These are phyloP conservation scores for Gallinago solitaria DNA, from an alignment of 2,797 vertebrate species.

Conservation along the genomic window DNA sequence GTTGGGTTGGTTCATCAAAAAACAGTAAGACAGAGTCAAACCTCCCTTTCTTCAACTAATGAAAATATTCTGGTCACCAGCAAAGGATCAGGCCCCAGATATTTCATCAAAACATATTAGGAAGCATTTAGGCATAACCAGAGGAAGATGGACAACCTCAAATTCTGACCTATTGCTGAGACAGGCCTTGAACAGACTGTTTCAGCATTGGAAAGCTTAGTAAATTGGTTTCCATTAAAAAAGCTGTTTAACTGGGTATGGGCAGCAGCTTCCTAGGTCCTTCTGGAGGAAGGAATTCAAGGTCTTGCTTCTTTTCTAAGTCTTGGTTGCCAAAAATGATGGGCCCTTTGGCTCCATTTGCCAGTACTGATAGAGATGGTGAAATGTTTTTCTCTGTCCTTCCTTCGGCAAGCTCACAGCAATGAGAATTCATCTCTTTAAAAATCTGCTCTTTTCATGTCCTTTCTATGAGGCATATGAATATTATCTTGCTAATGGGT, in stretches of 20 bases:
- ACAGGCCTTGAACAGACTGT: not conserved
- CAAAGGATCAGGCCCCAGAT: not conserved
- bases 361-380: not conserved
- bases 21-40: not conserved
- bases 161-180: not conserved
- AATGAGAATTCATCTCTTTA: not conserved
- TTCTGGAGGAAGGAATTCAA: not conserved
- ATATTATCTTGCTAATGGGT: slow-evolving; percentile 26
- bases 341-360: not conserved
- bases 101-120: not conserved
- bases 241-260: not conserved
- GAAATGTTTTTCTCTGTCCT: not conserved
- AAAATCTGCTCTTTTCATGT: slow-evolving; percentile 24
- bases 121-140: not conserved
- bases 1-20: not conserved
- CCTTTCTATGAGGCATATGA: slow-evolving; percentile 29
- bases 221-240: not conserved
- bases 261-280: not conserved
- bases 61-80: not conserved
- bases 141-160: not conserved
- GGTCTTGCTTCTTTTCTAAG: not conserved
- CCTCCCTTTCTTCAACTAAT: not conserved
- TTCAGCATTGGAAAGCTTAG: not conserved
- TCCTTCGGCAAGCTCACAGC: not conserved
- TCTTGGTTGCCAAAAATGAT: not conserved